Percentiles rank a stretch among this genome's conserved stretches.
Evolutionary conservation across 2,113 vertebrate genomes (phyloP).

Genomic region (Lagopus leucura): DNA sequence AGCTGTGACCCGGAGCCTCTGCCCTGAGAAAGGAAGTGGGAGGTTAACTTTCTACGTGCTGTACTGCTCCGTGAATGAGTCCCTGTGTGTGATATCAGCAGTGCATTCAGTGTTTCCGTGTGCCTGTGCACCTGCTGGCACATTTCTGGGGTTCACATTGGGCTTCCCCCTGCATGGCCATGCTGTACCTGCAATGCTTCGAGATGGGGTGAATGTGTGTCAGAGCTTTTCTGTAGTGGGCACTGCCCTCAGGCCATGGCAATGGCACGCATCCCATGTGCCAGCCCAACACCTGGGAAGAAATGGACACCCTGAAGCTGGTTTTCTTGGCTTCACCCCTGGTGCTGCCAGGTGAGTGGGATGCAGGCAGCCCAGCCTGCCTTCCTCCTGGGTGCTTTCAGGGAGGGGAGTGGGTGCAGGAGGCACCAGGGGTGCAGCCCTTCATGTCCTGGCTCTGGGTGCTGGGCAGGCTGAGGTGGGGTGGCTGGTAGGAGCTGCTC

Average conservation of each 20-base stretch:
- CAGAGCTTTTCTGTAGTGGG: not conserved
- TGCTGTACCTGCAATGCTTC: fast-evolving
- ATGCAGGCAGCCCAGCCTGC: not conserved
- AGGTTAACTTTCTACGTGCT: fast-evolving
- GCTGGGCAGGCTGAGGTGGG: too few species aligned
- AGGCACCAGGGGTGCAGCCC: not conserved
- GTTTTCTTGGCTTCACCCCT: not conserved
- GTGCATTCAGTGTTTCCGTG: fast-evolving
- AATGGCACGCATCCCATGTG: fast-evolving
- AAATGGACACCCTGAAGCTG: fast-evolving
- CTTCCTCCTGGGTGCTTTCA: not conserved
- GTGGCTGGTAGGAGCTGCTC: not conserved
- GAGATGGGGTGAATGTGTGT: not conserved
- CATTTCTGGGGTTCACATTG: fast-evolving
- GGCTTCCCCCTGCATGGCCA: not conserved
- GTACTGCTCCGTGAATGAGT: fast-evolving
- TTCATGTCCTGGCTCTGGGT: too few species aligned
- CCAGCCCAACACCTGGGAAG: not conserved
- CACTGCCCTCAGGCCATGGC: not conserved
- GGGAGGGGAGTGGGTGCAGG: not conserved
- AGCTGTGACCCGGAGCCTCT: not conserved
- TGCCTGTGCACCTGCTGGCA: not conserved
- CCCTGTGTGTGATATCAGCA: fast-evolving
- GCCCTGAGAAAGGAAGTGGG: not conserved
- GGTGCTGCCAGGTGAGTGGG: not conserved